Percentiles rank a stretch among this genome's conserved stretches.
Conservation (phyloP, 2,113 vertebrate genomes). For the Percina caprodes region DNA sequence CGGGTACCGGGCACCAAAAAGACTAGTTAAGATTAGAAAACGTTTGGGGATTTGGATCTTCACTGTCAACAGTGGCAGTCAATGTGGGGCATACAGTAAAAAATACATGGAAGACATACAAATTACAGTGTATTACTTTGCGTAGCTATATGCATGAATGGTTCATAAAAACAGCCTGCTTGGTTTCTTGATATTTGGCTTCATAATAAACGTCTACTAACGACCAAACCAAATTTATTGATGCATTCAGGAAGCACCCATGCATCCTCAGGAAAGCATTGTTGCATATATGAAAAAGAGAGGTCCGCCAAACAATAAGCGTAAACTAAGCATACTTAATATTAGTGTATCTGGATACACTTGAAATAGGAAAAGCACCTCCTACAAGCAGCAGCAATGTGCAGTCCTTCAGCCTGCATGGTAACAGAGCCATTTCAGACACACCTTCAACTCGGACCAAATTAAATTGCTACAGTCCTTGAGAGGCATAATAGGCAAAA, state of each 20-base stretch:
- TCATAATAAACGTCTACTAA: no score
- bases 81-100: no score
- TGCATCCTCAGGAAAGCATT: background rate
- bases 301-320: background rate
- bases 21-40: no score
- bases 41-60: no score
- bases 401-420: background rate
- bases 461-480: slow-evolving; percentile 1
- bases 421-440: background rate
- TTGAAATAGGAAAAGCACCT: background rate
- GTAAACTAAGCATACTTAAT: background rate
- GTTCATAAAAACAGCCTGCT: no score
- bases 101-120: no score
- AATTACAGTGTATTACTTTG: no score
- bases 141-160: no score
- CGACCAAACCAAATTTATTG: background rate
- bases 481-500: slow-evolving; percentile 19
- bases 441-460: background rate
- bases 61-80: no score
- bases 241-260: background rate
- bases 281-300: background rate
- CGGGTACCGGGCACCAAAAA: no score
- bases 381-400: background rate
- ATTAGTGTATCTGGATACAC: background rate
- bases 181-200: no score